phyloP scores from a whole-genome alignment of 2,888 invertebrate species.

The Diaphora mendica region DNA sequence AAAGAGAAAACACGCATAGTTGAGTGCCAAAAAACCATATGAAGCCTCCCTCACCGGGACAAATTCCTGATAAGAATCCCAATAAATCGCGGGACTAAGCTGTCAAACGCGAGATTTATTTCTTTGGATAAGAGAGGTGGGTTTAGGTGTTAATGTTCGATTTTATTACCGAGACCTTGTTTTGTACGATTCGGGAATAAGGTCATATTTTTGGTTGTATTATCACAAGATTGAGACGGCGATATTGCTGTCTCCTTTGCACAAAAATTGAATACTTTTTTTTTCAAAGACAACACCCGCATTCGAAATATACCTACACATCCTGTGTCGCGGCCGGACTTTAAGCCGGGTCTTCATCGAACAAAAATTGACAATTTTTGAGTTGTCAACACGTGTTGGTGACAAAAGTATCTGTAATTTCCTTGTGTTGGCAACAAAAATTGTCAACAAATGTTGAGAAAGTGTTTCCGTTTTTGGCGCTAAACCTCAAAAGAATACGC shows the following conservation, averaged over 20 bases:
- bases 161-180: conserved; percentile 7
- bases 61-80: conserved; percentile 38
- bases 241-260: not conserved
- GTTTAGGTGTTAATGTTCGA: conserved; percentile 20
- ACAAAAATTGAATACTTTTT: not conserved
- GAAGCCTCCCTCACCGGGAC: conserved; percentile 22
- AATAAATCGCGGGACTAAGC: conserved; percentile 46
- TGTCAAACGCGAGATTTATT: conserved; percentile 50
- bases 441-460: too few species aligned
- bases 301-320: too few species aligned
- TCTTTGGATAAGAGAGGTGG: not conserved
- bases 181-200: not conserved
- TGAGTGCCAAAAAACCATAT: conserved; percentile 37
- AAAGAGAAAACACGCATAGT: not conserved
- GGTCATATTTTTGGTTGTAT: not conserved
- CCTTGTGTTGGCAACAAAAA: too few species aligned
- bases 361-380: too few species aligned
- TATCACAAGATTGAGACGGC: not conserved
- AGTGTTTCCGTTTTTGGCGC: too few species aligned
- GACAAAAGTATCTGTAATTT: too few species aligned
- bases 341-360: too few species aligned
- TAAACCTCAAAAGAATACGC: too few species aligned
- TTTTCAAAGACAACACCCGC: too few species aligned
- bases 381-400: too few species aligned
- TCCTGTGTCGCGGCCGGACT: too few species aligned